phyloP scores from a whole-genome alignment of 2,113 vertebrate species.

The Anseranas semipalmata region DNA sequence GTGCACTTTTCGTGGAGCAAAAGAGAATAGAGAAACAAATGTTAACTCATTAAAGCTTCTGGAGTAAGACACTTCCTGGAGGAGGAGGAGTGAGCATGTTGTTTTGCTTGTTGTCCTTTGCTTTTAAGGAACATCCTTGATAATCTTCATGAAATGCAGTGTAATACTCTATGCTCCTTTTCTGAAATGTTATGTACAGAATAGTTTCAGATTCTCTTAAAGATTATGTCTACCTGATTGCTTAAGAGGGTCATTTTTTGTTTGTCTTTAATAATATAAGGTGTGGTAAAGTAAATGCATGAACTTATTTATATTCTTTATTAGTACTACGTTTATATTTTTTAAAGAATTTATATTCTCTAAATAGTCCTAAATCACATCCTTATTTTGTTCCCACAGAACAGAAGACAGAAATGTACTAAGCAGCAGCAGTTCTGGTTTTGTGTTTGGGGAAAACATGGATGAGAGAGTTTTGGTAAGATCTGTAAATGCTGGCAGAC shows the following conservation, averaged over 20 bases:
- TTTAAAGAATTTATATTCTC: not conserved
- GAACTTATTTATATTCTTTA: not conserved
- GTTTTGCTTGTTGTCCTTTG: not conserved
- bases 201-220: not conserved
- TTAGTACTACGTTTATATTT: not conserved
- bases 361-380: not conserved
- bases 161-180: not conserved
- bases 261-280: not conserved
- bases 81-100: not conserved
- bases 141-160: not conserved
- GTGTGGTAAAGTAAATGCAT: not conserved
- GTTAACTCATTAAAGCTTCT: not conserved
- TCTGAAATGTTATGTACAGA: not conserved
- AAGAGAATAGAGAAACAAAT: not conserved
- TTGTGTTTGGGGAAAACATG: constrained; percentile 89
- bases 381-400: constrained; percentile 58
- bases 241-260: not conserved
- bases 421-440: constrained; percentile 62
- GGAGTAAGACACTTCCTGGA: not conserved
- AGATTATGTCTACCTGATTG: not conserved
- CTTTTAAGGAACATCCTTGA: not conserved
- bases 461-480: constrained; percentile 85
- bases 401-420: constrained; percentile 46
- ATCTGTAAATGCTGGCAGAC: not conserved
- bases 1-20: not conserved